Base-by-base conservation (phyloP, 2,113 vertebrate genomes). In the Oenanthe melanoleuca region DNA sequence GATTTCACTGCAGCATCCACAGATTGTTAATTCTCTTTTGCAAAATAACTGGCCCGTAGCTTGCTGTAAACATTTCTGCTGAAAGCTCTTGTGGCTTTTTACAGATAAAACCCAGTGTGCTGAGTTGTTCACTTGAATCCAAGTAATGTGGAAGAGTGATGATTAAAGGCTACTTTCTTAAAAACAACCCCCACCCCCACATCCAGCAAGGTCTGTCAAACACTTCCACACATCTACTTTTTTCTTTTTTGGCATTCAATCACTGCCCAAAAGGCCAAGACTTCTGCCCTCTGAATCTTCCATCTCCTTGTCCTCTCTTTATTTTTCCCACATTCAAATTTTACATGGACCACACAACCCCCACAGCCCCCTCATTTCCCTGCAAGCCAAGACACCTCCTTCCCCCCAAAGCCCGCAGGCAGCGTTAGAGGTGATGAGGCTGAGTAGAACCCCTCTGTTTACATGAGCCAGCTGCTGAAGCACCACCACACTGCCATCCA, bases 1-100 rank as follows among this genome's bases (percentile, higher is more conserved):
- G 94, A 96, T 96, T 94, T 96, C 96, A 86, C 94, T 96, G 94
- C 93, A 97, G 92, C 53, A 67, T 89, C 70, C 50, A 93, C 61
- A 75, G 87, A 87, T 17, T 80, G 22, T 77, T 88, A 71, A 60
- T 96, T 80, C 67, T 93, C 69, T 87, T 84, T 69, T 29, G 49
- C 71, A 87, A 86, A 83, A 92, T 67, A 89, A 70, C 67, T 70
- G 52, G 53, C 40, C 77, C 14, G 9, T n/a, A 73, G 26, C 3
- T 1, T 38, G 47, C 69, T 67, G 28, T 52, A 82, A 84, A 85
- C 31, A n/a, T 20, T 73, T 42, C 45, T 73, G 40, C 69, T 45
- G n/a, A 61, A 85, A 95, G 61, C 53, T 82, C 82, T 44, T 45
- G 15, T 61, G 29, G 25, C 53, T 80, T 88, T 87, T n/a, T n/a